Conservation (phyloP, 2,113 vertebrate species). For the Pteronura brasiliensis region DNA sequence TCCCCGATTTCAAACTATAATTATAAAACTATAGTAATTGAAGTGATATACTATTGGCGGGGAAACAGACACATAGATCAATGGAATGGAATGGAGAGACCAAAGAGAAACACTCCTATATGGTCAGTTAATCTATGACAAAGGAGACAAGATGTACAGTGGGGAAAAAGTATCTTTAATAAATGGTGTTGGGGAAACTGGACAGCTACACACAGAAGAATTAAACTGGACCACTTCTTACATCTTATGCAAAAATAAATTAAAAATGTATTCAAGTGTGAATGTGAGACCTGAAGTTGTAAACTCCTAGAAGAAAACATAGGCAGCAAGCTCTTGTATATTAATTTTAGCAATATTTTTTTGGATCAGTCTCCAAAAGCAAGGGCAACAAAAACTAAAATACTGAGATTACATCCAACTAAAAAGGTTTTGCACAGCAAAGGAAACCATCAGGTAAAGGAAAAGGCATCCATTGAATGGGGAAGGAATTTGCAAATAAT, state of each 20-base stretch:
- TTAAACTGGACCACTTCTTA: neutral
- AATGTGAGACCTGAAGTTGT: neutral
- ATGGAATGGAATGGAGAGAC: neutral
- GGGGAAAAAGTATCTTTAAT: neutral
- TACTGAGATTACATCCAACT: neutral
- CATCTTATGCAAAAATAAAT: neutral
- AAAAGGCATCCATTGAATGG: neutral
- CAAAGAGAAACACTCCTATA: neutral
- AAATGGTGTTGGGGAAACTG: neutral
- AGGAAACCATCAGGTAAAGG: neutral
- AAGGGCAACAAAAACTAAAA: neutral
- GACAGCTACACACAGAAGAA: neutral
- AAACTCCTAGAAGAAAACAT: neutral
- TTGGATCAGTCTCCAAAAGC: neutral
- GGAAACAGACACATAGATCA: neutral
- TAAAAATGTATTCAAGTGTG: neutral
- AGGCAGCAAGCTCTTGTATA: neutral
- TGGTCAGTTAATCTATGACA: neutral
- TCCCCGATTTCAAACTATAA: neutral
- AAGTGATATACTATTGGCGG: neutral
- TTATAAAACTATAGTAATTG: neutral
- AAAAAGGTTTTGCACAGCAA: neutral
- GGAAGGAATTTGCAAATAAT: neutral
- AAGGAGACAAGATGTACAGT: neutral
- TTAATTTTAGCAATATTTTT: neutral